Base-by-base conservation (phyloP, 2,888 invertebrate genomes). In the Scaeva pyrastri region DNA sequence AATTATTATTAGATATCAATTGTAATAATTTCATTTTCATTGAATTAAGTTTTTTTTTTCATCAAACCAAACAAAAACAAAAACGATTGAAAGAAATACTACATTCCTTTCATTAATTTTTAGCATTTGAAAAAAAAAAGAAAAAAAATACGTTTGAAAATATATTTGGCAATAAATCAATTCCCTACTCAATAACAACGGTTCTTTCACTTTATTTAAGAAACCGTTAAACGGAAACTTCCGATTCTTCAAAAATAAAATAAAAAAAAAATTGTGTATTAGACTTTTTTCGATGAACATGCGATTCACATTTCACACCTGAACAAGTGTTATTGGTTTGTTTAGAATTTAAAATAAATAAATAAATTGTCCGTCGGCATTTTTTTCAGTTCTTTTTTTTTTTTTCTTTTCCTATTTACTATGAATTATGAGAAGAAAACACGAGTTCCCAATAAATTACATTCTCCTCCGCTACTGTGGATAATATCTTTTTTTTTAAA, bases 341-440 rank as follows among this genome's bases (percentile, higher is more conserved):
- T 68, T 36, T 21, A 50, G 10, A n/a, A n/a, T 68, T 23, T 21
- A 48, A 56, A 31, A 31, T 11, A 43, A 62, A 43, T 43, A 43
- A 43, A 62, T 62, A 19, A 64, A 48, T 36, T 66, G 45, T 48
- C 66, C 48, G 66, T 66, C 64, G 16, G 64, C 14, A 21, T n/a
- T 31, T 71, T 72, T 36, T 58, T 26, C 43, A 41, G 36, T 31
- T 31, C 31, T 31, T 31, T 8, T 31, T 31, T 0, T 0, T 31
- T 31, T 31, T 31, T 2, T 31, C 8, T 5, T 31, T 31, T 5
- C 31, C 31, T 41, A 62, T 73, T 62, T 55, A 48, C 41, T 43
- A 43, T 64, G 74, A 74, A 55, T 64, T 64, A 43, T 41, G 41
- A 64, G 62, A 41, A 48, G 39, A 50, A 39, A 73, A 50, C 62